These are phyloP conservation scores for Mylabris phalerata DNA, from an alignment of 1,140 invertebrate species.

Conservation along the genomic window DNA sequence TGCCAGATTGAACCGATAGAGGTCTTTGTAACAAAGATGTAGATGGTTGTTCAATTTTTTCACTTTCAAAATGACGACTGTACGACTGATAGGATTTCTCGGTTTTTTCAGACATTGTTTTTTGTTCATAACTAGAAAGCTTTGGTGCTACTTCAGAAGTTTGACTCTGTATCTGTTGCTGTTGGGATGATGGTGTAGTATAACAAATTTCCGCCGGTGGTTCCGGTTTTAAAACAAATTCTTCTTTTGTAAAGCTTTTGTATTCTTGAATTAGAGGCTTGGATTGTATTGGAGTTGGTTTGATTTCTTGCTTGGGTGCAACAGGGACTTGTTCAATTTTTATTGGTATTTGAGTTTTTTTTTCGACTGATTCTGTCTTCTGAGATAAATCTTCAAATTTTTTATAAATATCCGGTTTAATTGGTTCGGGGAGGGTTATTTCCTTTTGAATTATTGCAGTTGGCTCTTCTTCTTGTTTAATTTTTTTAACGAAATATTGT, in stretches of 20 bases:
- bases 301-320: conserved; percentile 25
- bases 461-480: conserved; percentile 35
- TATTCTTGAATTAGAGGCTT: conserved; percentile 32
- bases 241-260: conserved; percentile 30
- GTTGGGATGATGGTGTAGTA: conserved; percentile 43
- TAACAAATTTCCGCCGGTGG: conserved; percentile 60
- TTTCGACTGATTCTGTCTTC: conserved; percentile 7
- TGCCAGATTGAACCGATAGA: conserved; percentile 17
- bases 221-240: conserved; percentile 58
- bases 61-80: conserved; percentile 17
- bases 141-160: conserved; percentile 41
- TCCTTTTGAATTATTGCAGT: conserved; percentile 29
- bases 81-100: conserved; percentile 29
- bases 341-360: conserved; percentile 20
- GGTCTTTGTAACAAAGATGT: conserved; percentile 15
- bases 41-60: neutral
- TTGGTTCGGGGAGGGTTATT: conserved; percentile 22
- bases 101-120: conserved; percentile 29
- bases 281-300: conserved; percentile 7
- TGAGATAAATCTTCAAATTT: conserved; percentile 32
- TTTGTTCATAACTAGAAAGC: neutral
- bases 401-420: conserved; percentile 37
- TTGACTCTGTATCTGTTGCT: neutral
- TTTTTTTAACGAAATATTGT: conserved; percentile 41
- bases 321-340: conserved; percentile 20